Conservation (phyloP, 2,113 vertebrate genomes). For the Mystacornis crossleyi region DNA sequence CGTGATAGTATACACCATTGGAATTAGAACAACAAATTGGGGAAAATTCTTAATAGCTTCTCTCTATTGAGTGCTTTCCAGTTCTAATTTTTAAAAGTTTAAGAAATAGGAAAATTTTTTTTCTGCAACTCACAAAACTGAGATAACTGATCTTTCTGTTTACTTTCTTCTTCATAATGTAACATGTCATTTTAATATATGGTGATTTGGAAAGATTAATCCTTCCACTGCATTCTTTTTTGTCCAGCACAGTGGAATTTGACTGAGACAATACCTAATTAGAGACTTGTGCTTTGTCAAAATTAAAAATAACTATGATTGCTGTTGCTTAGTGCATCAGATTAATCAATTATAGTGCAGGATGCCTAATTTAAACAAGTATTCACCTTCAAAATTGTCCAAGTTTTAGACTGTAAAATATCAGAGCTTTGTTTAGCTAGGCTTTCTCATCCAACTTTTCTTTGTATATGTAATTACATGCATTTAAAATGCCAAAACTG, state of each 20-base stretch:
- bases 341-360: not conserved
- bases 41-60: not conserved
- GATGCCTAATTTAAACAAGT: not conserved
- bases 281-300: not conserved
- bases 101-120: not conserved
- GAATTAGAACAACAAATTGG: not conserved
- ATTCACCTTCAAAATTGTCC: not conserved
- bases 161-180: not conserved
- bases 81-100: not conserved
- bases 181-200: not conserved
- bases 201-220: not conserved
- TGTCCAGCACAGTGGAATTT: not conserved
- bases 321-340: not conserved
- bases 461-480: slow-evolving; percentile 43
- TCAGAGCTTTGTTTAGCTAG: not conserved
- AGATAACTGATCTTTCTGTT: not conserved
- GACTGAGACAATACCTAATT: not conserved
- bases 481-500: slow-evolving; percentile 37
- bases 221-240: not conserved
- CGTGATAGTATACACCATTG: not conserved
- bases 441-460: not conserved
- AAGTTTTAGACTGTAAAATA: not conserved
- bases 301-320: not conserved
- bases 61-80: not conserved
- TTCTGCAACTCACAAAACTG: not conserved